These are phyloP conservation scores for Scelioninae gen. 1 DNA, from an alignment of 2,888 invertebrate species.

Conservation along the genomic window DNA sequence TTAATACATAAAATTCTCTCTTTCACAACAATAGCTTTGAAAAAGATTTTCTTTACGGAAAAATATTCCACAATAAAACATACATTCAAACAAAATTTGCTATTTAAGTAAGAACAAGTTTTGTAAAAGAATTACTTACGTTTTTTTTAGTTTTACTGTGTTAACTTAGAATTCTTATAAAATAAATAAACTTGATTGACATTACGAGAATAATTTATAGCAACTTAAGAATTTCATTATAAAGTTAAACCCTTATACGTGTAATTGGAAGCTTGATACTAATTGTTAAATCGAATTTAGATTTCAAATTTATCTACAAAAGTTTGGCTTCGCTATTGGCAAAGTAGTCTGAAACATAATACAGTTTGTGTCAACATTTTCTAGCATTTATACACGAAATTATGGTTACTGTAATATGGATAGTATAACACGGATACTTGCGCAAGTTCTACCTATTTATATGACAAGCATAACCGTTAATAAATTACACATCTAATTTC, in stretches of 20 bases:
- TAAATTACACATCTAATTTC: slow-evolving; percentile 10
- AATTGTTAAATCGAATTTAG: slow-evolving; percentile 6
- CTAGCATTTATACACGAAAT: slow-evolving; percentile 1
- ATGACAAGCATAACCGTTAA: slow-evolving; percentile 3
- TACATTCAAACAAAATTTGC: too few species aligned
- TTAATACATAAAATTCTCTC: too few species aligned
- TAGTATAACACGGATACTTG: slow-evolving; percentile 20
- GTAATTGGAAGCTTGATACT: slow-evolving; percentile 6
- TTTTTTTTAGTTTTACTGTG: too few species aligned
- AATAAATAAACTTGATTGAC: too few species aligned
- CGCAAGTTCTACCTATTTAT: slow-evolving; percentile 11
- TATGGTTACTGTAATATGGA: slow-evolving; percentile 5
- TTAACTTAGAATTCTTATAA: too few species aligned
- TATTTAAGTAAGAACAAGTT: too few species aligned
- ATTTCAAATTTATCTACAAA: slow-evolving; percentile 18
- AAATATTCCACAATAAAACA: too few species aligned
- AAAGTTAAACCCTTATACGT: slow-evolving; percentile 11
- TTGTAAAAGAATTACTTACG: too few species aligned
- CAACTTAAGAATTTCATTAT: too few species aligned
- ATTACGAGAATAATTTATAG: too few species aligned
- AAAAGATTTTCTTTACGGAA: too few species aligned
- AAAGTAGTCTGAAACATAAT: slow-evolving; percentile 1
- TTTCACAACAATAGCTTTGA: too few species aligned
- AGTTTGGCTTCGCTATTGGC: slow-evolving; percentile 10
- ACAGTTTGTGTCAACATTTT: slow-evolving; percentile 15